These are phyloP conservation scores for Leptopterna dolabrata DNA, from an alignment of 2,888 invertebrate genomes.

Conservation along the genomic window DNA sequence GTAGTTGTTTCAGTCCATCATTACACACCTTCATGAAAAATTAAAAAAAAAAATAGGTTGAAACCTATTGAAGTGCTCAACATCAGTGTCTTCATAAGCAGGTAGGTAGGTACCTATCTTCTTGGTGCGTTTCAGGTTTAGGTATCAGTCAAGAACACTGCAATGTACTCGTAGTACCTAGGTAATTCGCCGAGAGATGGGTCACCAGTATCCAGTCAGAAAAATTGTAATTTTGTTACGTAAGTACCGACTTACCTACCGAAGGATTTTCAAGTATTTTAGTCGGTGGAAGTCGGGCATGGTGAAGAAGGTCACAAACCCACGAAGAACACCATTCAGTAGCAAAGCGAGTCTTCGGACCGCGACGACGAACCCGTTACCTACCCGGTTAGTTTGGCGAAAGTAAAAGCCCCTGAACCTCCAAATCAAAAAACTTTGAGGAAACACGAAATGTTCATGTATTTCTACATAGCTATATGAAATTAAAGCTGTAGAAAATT, in stretches of 20 bases:
- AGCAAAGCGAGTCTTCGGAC: slow-evolving; percentile 3
- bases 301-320: background rate
- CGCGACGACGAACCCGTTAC: background rate
- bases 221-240: background rate
- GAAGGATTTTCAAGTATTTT: background rate
- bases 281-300: background rate
- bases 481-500: too few relatives aligned
- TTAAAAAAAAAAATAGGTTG: too few relatives aligned
- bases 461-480: too few relatives aligned
- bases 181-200: too few relatives aligned
- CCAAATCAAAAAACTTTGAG: background rate
- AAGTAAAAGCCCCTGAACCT: background rate
- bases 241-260: background rate
- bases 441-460: background rate
- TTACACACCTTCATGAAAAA: too few relatives aligned
- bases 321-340: background rate
- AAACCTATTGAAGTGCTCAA: too few relatives aligned
- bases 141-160: too few relatives aligned
- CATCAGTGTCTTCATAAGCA: too few relatives aligned
- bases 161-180: too few relatives aligned
- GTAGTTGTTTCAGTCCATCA: too few relatives aligned
- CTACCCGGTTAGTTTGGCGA: background rate
- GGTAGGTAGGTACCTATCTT: too few relatives aligned
- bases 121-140: too few relatives aligned
- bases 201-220: background rate